Evolutionary conservation across 1,140 invertebrate species (phyloP).

Genomic region (Mya arenaria): DNA sequence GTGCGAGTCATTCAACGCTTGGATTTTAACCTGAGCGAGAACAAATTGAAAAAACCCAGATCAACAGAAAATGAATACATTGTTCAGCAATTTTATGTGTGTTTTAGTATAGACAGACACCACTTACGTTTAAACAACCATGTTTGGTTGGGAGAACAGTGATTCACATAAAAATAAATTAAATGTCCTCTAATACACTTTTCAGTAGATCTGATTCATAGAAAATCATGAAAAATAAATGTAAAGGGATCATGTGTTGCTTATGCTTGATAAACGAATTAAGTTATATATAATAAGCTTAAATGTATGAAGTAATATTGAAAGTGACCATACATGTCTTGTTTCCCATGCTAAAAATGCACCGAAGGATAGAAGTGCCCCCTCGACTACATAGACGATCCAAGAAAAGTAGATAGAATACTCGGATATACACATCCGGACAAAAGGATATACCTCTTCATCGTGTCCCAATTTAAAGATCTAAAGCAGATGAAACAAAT

Average conservation of each 20-base stretch:
- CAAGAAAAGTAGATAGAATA: constrained; percentile 41
- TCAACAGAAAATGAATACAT: neutral
- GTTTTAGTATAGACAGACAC: neutral
- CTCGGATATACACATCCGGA: constrained; percentile 20
- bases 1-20: constrained; percentile 89
- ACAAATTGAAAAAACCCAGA: neutral
- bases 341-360: constrained; percentile 26
- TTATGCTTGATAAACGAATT: neutral
- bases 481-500: no score
- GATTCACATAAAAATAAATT: neutral
- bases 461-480: no score
- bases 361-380: constrained; percentile 54
- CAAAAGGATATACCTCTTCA: neutral
- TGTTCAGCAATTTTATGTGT: neutral
- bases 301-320: neutral
- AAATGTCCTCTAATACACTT: neutral
- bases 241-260: no score
- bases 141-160: neutral
- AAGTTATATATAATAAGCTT: neutral
- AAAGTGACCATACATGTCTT: neutral
- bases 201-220: neutral
- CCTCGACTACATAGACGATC: constrained; percentile 38
- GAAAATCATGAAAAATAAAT: neutral
- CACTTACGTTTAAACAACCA: neutral
- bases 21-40: constrained; percentile 69